Conservation (phyloP, 1,140 invertebrate genomes). For the Solenopsis invicta region DNA sequence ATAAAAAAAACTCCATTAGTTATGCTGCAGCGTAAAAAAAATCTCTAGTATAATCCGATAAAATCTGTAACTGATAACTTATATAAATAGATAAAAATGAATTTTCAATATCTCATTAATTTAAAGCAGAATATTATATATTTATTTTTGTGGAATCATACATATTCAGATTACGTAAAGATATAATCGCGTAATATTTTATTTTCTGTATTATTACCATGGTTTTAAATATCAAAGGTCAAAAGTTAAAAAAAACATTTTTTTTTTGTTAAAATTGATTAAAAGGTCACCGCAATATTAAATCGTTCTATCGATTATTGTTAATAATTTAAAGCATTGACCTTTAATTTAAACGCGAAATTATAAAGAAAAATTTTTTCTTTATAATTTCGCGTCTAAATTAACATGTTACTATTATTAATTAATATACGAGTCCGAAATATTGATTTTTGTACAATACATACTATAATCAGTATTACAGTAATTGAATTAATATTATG, state of each 20-base stretch:
- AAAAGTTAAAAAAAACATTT: neutral
- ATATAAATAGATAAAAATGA: neutral
- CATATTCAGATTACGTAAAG: neutral
- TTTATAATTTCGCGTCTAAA: too few species aligned
- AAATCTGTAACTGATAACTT: neutral
- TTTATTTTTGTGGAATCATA: neutral
- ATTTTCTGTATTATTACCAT: neutral
- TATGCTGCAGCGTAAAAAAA: neutral
- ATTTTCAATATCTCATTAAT: conserved; percentile 8
- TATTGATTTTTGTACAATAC: conserved; percentile 35
- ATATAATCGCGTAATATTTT: neutral
- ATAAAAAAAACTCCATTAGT: conserved; percentile 10
- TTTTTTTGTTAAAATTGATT: neutral
- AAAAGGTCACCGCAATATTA: neutral
- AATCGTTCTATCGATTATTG: neutral
- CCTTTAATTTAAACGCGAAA: conserved; percentile 12
- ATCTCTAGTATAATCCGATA: neutral
- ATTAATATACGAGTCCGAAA: conserved; percentile 3
- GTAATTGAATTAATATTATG: conserved; percentile 28
- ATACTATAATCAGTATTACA: conserved; percentile 21
- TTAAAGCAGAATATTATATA: neutral
- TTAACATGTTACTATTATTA: conserved; percentile 17
- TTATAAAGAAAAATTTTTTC: conserved; percentile 2
- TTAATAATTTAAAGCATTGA: conserved; percentile 16
- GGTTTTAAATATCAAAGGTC: neutral